Evolutionary conservation across 2,797 vertebrate species (phyloP), one percentile per base, ranked within the genome.

Genomic region (Eleutherodactylus coqui): DNA sequence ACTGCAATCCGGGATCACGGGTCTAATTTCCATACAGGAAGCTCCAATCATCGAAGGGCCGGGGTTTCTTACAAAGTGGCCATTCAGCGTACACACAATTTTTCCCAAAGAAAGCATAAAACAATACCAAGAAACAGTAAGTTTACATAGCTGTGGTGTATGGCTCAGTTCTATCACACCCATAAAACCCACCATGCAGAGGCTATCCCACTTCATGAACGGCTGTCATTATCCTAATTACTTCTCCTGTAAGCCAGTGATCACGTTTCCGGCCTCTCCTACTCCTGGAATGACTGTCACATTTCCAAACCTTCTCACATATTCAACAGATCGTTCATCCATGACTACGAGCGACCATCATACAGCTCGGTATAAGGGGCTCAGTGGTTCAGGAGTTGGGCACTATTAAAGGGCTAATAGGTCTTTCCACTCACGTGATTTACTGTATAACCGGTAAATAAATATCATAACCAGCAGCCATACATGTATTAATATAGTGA

Each of bases 261-360:
- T 85, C 75, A 79, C 6, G 34, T 85, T 79, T 85, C 75, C n/a
- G 34, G 62, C 62, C 83, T 84, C 83, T 77, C 60, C 60, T 77
- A 69, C 73, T 64, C 51, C 29, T 72, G 83, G 60, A 85, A 85
- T 85, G 75, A 77, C 58, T 27, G 79, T 79, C 49, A 38, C 1
- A 17, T 79, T 79, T 85, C 83, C 62, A 67, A n/a, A 11, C 16
- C 38, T 47, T 51, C 27, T 75, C 72, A 75, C 60, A 81, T 32
- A 38, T 53, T 32, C 14, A n/a, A 21, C 79, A 41, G 53, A 72
- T 41, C 6, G 19, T 49, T 41, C 24, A 80, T 49, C 58, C 34
- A 27, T 38, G 79, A 70, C 45, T 11, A 51, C 0, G 34, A 21
- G n/a, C 10, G n/a, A 53, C 21, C 9, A 19, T 43, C 78, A 34